Evolutionary conservation across 2,113 vertebrate species (phyloP).

Genomic region (Drymodes brunneopygia): DNA sequence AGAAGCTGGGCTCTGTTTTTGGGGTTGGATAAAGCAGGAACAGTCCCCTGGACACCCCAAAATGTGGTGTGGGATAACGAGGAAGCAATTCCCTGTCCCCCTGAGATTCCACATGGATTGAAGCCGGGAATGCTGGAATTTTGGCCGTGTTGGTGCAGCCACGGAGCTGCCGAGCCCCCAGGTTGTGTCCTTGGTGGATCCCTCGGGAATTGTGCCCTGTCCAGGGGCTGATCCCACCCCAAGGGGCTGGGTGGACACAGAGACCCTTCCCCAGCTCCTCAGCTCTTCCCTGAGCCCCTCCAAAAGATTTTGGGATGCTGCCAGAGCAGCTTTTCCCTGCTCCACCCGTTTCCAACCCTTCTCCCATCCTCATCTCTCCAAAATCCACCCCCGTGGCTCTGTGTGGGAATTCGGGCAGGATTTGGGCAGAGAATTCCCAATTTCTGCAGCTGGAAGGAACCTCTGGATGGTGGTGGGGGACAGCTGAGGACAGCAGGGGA

Average conservation of each 20-base stretch:
- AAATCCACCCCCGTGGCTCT: fast-evolving
- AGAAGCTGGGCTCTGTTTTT: fast-evolving
- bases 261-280: fast-evolving
- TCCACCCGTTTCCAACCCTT: neutral
- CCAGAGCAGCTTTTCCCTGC: fast-evolving
- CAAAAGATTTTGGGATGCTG: fast-evolving
- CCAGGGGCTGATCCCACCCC: fast-evolving
- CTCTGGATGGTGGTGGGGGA: neutral
- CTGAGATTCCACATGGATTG: fast-evolving
- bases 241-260: fast-evolving
- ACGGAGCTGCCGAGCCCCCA: fast-evolving
- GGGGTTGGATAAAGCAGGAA: slow-evolving; percentile 4
- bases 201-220: fast-evolving
- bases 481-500: neutral
- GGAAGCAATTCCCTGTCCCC: fast-evolving
- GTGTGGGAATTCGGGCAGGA: fast-evolving
- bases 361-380: fast-evolving
- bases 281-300: neutral
- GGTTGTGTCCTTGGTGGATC: neutral
- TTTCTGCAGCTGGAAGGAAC: neutral
- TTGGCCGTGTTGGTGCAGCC: neutral
- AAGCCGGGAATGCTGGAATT: fast-evolving
- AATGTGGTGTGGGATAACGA: neutral
- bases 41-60: fast-evolving
- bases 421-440: neutral